Conservation (phyloP, 2,888 invertebrate genomes). For the Rosalia funebris region DNA sequence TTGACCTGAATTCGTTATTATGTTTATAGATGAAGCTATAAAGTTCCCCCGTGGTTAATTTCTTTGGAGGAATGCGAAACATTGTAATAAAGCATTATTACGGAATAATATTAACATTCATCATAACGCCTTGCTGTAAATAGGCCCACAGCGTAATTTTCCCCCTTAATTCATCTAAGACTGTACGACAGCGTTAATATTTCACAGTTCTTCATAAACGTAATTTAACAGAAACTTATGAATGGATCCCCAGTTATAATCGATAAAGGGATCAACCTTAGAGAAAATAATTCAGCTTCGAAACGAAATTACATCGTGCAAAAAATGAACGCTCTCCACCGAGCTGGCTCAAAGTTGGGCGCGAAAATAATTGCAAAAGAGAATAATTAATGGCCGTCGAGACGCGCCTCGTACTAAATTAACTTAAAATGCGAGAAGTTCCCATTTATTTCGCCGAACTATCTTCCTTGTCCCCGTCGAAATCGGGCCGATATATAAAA, state of each 20-base stretch:
- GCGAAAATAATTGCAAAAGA: constrained; percentile 14
- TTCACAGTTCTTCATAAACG: constrained; percentile 8
- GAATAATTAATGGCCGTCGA: constrained; percentile 20
- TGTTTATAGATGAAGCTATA: too few relatives aligned
- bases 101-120: background rate
- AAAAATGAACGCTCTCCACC: constrained; percentile 8
- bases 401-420: constrained; percentile 15
- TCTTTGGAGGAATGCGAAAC: too few relatives aligned
- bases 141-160: background rate
- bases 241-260: constrained; percentile 9
- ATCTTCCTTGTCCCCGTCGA: constrained; percentile 5
- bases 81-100: too few relatives aligned
- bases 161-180: background rate
- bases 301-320: background rate
- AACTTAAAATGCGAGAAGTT: constrained; percentile 27
- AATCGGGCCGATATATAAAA: background rate
- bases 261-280: background rate
- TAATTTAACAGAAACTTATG: background rate
- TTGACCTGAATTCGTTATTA: too few relatives aligned
- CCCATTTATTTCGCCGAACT: constrained; percentile 19
- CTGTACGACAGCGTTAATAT: background rate
- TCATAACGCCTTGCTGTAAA: too few relatives aligned
- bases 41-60: too few relatives aligned
- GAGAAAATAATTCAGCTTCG: background rate
- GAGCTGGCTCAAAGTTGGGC: constrained; percentile 15